Evolutionary conservation across 2,888 invertebrate species (phyloP), one percentile per base, ranked within the genome.

Genomic region (Therioaphis trifolii): DNA sequence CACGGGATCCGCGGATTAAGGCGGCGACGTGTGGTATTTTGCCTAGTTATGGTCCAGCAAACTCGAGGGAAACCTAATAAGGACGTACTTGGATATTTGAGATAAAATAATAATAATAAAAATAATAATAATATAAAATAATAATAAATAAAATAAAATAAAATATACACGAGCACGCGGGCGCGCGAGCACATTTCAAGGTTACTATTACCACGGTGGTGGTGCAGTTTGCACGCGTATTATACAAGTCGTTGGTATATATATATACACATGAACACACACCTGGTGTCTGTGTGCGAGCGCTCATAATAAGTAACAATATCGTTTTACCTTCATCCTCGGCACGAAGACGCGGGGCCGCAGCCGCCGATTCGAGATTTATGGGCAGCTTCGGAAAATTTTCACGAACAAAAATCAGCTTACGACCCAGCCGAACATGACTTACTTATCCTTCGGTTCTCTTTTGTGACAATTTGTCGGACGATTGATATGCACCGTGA

Each of bases 401-500:
- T 78, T 78, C 78, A 55, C 79, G 58, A 58, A 69, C 79, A 35
- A 79, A 79, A 79, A 71, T 27, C 69, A 29, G 46, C 66, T 40
- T 24, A 15, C 61, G 24, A 21, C 4, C 29, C 21, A 2, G 43
- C 15, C 69, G 79, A 52, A 80, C 80, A 80, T 80, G 80, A 80
- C 80, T 80, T 72, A 80, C 80, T 71, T 80, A 80, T 80, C 80
- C 80, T 80, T 80, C 80, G 80, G 29, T 61, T 61, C 15, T 80
- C 80, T 72, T 80, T 80, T 80, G 72, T 80, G 80, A 80, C 80
- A 80, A 80, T 80, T 80, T 80, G 71, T 61, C 71, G 80, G 80
- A 58, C 80, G 55, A 52, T 68, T 68, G 78, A 78, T 68, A 58
- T 58, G 40, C 58, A 58, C 58, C 58, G 58, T 24, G 75, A 75